Conservation (phyloP, 2,113 vertebrate genomes). For the Semnornis frantzii region DNA sequence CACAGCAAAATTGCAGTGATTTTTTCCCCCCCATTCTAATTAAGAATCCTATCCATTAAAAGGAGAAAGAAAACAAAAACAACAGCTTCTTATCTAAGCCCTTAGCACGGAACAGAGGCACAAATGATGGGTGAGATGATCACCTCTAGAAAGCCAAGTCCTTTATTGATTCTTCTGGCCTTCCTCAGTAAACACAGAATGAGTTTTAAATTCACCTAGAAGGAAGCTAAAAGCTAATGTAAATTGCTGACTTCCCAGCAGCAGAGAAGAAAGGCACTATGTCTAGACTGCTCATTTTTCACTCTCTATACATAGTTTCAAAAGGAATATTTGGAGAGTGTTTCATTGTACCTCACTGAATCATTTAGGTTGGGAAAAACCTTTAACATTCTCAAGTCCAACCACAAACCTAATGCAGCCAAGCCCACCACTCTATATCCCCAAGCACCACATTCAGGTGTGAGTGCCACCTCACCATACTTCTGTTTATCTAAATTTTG, state of each 20-base stretch:
- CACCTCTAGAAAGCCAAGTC: conserved; percentile 40
- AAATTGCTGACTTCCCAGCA: not conserved
- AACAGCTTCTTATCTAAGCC: conserved; percentile 51
- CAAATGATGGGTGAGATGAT: conserved; percentile 58
- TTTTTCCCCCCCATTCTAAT: conserved; percentile 39
- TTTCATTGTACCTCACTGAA: not conserved
- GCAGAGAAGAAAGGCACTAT: not conserved
- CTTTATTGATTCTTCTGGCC: conserved; percentile 37
- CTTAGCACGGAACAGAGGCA: not conserved
- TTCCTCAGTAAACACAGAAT: conserved; percentile 41
- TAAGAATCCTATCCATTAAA: conserved; percentile 54
- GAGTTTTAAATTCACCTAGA: conserved; percentile 26
- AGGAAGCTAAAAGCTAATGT: conserved; percentile 5
- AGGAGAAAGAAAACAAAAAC: conserved; percentile 30
- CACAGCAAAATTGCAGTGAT: conserved; percentile 47
- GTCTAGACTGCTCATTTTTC: not conserved
- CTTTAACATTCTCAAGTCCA: not conserved
- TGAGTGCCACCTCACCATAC: not conserved
- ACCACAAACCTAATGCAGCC: not conserved
- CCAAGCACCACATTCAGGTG: not conserved
- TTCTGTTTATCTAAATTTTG: not conserved
- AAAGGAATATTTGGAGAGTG: not conserved
- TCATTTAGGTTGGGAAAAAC: not conserved
- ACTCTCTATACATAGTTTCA: not conserved
- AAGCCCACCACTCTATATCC: not conserved